These are phyloP conservation scores for Syngnathus floridae DNA, from an alignment of 2,113 vertebrate genomes.

Conservation along the genomic window DNA sequence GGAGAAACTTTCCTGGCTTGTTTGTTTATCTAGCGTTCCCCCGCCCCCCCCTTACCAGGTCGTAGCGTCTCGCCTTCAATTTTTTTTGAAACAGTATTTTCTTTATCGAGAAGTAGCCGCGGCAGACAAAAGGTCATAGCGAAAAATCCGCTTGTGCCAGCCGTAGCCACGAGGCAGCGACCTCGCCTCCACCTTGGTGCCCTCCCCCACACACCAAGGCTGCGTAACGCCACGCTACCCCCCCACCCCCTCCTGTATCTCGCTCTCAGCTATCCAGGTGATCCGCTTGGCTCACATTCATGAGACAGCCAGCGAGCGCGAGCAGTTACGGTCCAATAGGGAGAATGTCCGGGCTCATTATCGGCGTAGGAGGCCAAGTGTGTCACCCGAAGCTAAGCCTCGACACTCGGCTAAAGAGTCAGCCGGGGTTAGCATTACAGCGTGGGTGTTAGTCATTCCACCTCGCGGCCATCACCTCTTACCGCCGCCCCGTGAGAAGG, in stretches of 20 bases:
- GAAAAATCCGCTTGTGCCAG: constrained; percentile 55
- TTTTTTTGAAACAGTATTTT: neutral
- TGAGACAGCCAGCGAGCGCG: constrained; percentile 64
- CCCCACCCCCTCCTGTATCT: constrained; percentile 34
- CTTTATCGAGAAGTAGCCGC: constrained; percentile 12
- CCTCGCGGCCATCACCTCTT: constrained; percentile 57
- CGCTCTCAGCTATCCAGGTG: constrained; percentile 76
- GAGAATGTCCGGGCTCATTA: constrained; percentile 74
- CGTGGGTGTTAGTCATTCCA: constrained; percentile 63
- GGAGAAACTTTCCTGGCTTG: constrained; percentile 15
- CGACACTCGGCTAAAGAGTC: constrained; percentile 65
- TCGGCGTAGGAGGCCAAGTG: constrained; percentile 65
- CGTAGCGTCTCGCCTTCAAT: neutral
- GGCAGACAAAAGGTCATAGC: constrained; percentile 66
- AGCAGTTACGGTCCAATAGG: constrained; percentile 67
- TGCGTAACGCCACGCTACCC: constrained; percentile 28
- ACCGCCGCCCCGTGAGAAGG: constrained; percentile 33
- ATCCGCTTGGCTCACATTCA: constrained; percentile 69
- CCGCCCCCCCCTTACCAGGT: neutral
- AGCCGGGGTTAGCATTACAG: constrained; percentile 59
- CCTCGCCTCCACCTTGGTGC: constrained; percentile 79
- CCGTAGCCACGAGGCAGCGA: constrained; percentile 64
- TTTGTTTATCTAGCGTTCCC: neutral
- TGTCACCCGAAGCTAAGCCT: constrained; percentile 68
- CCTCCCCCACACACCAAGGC: constrained; percentile 43